Evolutionary conservation across 2,888 invertebrate genomes (phyloP), one percentile per base, ranked within the genome.

Genomic region (Callyntrura sp.): DNA sequence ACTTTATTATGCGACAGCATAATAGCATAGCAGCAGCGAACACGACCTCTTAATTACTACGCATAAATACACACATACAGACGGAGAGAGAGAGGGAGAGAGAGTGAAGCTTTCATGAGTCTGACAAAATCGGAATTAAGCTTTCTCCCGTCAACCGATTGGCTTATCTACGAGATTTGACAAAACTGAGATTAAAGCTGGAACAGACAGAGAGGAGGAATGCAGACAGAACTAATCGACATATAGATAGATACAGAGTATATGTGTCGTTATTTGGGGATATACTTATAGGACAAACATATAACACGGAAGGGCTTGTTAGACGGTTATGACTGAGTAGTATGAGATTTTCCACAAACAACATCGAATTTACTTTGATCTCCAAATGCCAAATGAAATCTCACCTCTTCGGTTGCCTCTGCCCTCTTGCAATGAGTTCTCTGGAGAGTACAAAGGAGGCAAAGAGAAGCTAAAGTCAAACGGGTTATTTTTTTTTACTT

Each of bases 321-420:
- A 17, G 23, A 48, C 65, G 48, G 12, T 25, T 57, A 43, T 17
- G 76, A 82, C 48, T 43, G 81, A 85, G 35, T 60, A 60, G 57
- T 60, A 85, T 90, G 90, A 88, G 85, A 85, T 90, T 90, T 88
- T 81, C 90, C 73, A 76, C 88, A 90, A 88, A 88, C 85, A 90
- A 60, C 84, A 84, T 76, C 62, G 45, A 89, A 89, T 89, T 89
- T 89, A 62, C 88, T 88, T 90, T 90, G 85, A 85, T 85, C 88
- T 90, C 79, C 84, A 78, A 84, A 70, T 85, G 81, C 88, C 84
- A 85, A 88, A 84, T 90, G 88, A 90, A 90, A 85, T 81, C 90
- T 79, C 79, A 84, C 83, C 88, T 90, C 84, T 79, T 20, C 17
- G 45, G 23, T 81, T 87, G 20, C 79, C 48, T 51, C 85, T 60